These are phyloP conservation scores for Pristionchus entomophagus DNA, from an alignment of 2,888 invertebrate genomes.

Conservation along the genomic window DNA sequence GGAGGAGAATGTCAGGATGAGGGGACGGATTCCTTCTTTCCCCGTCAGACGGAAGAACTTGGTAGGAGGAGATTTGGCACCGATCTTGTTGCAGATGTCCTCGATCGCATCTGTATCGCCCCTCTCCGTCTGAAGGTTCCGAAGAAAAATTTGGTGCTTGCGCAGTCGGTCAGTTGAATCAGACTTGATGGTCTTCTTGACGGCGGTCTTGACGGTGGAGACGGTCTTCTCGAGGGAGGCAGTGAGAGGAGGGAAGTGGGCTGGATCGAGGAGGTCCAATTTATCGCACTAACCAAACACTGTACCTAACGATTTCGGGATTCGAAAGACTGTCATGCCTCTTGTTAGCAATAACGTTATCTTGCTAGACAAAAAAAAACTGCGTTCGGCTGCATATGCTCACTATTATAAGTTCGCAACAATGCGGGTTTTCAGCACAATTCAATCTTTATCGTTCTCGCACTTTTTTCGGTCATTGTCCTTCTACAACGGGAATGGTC, in stretches of 20 bases:
- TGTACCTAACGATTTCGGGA: too few relatives aligned
- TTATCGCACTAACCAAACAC: too few relatives aligned
- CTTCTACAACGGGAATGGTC: too few relatives aligned
- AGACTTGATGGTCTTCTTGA: not conserved
- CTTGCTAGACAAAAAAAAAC: too few relatives aligned
- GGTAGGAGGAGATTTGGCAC: not conserved
- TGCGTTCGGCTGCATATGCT: too few relatives aligned
- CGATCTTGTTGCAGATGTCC: not conserved
- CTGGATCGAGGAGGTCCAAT: not conserved
- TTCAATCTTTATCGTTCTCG: too few relatives aligned
- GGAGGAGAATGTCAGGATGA: not conserved
- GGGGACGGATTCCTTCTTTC: not conserved
- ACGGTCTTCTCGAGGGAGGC: not conserved
- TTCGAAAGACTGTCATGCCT: too few relatives aligned
- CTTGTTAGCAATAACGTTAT: too few relatives aligned
- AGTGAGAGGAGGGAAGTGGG: not conserved
- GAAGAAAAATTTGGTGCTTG: not conserved
- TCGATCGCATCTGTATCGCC: not conserved
- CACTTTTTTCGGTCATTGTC: too few relatives aligned
- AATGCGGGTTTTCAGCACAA: too few relatives aligned
- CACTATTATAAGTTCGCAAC: too few relatives aligned
- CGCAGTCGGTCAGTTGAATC: not conserved
- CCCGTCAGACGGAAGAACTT: not conserved
- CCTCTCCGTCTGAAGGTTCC: not conserved
- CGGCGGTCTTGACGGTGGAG: not conserved